Conservation (phyloP, 37 sponge, comb jelly and placozoan species). For the Beroe ovata region DNA sequence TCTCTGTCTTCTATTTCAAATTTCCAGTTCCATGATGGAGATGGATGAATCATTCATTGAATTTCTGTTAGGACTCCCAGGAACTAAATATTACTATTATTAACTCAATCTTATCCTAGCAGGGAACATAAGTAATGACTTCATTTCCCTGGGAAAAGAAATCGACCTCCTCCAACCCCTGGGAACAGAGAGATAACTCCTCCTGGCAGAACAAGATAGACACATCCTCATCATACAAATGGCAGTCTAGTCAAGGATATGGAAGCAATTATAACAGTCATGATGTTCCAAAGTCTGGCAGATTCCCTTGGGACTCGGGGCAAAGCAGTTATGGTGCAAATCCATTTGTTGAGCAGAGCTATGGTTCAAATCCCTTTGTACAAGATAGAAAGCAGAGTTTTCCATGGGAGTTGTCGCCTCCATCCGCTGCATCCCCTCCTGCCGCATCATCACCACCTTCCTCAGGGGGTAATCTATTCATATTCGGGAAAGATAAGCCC, state of each 20-base stretch:
- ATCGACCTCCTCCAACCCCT: neutral
- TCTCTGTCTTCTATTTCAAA: no score
- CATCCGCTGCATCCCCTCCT: neutral
- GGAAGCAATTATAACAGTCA: neutral
- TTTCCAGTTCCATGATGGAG: no score
- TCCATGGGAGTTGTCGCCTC: conserved; percentile 18
- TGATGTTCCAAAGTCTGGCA: neutral
- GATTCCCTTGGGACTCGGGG: conserved; percentile 10
- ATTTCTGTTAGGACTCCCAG: no score
- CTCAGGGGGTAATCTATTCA: neutral
- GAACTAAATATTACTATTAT: no score
- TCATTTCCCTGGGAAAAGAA: conserved; percentile 51
- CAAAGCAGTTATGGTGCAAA: neutral
- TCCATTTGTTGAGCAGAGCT: neutral
- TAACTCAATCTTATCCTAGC: neutral
- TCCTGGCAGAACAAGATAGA: neutral
- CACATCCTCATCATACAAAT: neutral
- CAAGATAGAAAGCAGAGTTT: conserved; percentile 7
- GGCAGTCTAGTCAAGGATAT: neutral
- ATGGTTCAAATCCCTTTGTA: neutral
- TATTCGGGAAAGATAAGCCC: conserved; percentile 38
- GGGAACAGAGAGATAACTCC: conserved; percentile 14
- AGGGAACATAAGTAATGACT: conserved; percentile 1
- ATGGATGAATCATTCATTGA: no score
- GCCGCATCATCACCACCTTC: neutral